A percentile compares a stretch with the other conserved stretches of the same genome.
Conservation (phyloP, 1,140 invertebrate genomes). For the Neodiprion fabricii region DNA sequence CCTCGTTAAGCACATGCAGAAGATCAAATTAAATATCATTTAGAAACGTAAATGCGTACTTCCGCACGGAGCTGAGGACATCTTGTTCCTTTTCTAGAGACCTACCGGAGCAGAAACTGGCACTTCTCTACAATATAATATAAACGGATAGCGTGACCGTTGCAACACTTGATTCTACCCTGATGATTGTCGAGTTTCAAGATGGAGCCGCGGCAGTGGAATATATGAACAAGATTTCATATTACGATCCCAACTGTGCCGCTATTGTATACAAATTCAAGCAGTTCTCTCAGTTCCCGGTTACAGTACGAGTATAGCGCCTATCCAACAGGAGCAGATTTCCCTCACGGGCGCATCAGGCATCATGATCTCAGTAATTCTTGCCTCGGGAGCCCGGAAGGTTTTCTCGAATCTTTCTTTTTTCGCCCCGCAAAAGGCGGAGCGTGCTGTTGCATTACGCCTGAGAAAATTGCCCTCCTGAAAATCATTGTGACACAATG, state of each 20-base stretch:
- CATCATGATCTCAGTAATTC: no score
- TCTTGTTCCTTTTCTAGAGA: neutral
- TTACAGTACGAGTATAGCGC: no score
- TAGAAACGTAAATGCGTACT: neutral
- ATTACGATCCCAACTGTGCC: slow-evolving; percentile 46
- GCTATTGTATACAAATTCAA: slow-evolving; percentile 59
- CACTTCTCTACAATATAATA: neutral
- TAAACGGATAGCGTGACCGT: neutral
- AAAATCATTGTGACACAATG: no score
- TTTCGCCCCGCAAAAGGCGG: no score
- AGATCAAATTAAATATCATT: neutral
- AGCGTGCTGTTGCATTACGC: no score
- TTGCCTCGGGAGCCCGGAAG: no score
- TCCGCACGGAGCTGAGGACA: neutral
- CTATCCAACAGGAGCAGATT: neutral
- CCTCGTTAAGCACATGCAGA: neutral
- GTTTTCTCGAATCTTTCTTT: no score
- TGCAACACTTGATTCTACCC: neutral
- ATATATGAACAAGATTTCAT: slow-evolving; percentile 53
- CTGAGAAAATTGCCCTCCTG: no score
- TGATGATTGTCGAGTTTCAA: neutral
- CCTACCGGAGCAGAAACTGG: neutral
- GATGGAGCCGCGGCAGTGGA: slow-evolving; percentile 9
- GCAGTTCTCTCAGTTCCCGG: neutral
- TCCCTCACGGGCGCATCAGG: no score